Base-by-base conservation (phyloP, 2,888 invertebrate genomes). In the Drosophila rellima region DNA sequence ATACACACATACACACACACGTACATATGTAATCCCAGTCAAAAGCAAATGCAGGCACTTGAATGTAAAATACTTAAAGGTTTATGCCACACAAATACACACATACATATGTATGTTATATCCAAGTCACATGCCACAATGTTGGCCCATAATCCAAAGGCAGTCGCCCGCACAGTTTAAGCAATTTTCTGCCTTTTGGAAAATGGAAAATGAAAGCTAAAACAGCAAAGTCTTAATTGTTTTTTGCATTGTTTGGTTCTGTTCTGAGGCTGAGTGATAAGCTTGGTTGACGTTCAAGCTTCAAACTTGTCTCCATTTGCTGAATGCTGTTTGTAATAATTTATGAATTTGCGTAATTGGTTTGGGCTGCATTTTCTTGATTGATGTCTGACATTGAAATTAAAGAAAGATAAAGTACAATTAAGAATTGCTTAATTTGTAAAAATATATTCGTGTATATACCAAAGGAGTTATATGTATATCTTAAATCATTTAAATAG, bases 171-270 rank as follows among this genome's bases (percentile, higher is more conserved):
- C 55, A 71, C 50, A 72, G 45, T 47, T 56, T 47, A 48, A 54
- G 60, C 60, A 73, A 72, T 77, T 77, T 75, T 61, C 47, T 42
- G 63, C 54, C 15, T 42, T 42, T 29, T 59, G 42, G 15, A 50
- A 57, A 66, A 64, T 71, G 50, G 8, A 37, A 61, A 62, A 47
- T 31, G 48, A 57, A 47, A 62, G 62, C 47, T 40, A 42, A 54
- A 75, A 57, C 23, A 50, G 51, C 45, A 55, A 57, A 70, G 56
- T 78, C 76, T 69, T 82, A 88, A 82, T 88, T 82, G 82, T 82
- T 88, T 82, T 87, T 82, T 35, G 67, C 76, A 82, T 85, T 82
- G 82, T 81, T 82, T 11, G 15, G 20, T 42, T 54, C 42, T 42
- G 11, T 55, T 55, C 51, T 37, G 31, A 18, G 18, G 11, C 31